phyloP scores from a whole-genome alignment of 2,797 vertebrate species.

The Sciurus carolinensis region DNA sequence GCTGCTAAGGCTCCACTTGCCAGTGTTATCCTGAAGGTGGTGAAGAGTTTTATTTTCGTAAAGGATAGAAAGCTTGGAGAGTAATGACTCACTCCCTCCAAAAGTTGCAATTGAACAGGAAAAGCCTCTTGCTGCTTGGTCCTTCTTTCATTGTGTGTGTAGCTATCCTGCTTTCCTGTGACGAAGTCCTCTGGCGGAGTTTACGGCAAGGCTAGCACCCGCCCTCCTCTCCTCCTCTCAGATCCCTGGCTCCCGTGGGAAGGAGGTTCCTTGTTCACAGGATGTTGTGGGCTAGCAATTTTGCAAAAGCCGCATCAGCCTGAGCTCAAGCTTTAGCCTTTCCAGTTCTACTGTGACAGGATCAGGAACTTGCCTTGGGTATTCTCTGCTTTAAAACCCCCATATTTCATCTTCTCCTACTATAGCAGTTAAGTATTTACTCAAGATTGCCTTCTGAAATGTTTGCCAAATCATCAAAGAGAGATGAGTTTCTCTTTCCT shows the following conservation, averaged over 20 bases:
- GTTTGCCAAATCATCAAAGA: background rate
- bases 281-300: background rate
- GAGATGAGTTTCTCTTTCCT: background rate
- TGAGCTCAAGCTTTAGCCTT: background rate
- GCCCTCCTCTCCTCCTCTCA: no score
- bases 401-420: background rate
- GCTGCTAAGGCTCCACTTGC: conserved; percentile 9
- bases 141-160: background rate
- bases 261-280: background rate
- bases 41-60: conserved; percentile 29
- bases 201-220: background rate
- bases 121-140: background rate
- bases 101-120: background rate
- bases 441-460: background rate
- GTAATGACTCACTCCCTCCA: background rate
- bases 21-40: background rate
- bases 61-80: conserved; percentile 14
- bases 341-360: background rate
- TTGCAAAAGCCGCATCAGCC: background rate
- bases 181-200: background rate
- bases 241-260: background rate
- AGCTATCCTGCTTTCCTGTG: background rate
- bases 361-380: background rate
- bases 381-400: conserved; percentile 28
- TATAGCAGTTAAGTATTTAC: background rate